These are phyloP conservation scores for Pseudopodoces humilis DNA, from an alignment of 2,113 vertebrate species.

Conservation along the genomic window DNA sequence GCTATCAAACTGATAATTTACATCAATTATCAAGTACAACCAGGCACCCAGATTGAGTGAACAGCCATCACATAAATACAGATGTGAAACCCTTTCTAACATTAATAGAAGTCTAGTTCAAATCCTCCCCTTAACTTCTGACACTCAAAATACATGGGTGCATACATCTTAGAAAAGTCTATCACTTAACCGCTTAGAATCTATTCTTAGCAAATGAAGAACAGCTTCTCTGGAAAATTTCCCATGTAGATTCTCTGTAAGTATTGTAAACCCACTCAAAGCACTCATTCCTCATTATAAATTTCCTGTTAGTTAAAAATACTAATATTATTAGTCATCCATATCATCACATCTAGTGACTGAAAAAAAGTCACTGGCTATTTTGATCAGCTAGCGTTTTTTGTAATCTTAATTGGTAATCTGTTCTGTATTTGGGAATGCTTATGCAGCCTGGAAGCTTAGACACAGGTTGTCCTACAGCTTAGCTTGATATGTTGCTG, in stretches of 20 bases:
- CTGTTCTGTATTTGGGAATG: background rate
- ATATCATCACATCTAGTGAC: rapidly evolving
- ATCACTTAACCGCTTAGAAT: background rate
- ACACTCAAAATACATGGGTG: background rate
- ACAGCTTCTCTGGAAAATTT: constrained; percentile 6
- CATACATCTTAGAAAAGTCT: background rate
- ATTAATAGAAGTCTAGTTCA: background rate
- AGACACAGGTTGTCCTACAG: background rate
- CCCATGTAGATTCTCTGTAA: background rate
- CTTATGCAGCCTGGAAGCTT: background rate
- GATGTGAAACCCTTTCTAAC: background rate
- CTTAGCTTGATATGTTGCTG: background rate
- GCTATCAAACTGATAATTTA: background rate
- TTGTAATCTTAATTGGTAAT: background rate
- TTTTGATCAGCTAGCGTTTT: background rate
- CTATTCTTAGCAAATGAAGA: constrained; percentile 35
- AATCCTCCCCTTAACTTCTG: background rate
- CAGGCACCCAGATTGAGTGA: background rate
- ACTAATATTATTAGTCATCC: background rate
- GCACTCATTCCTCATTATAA: background rate
- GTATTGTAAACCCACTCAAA: background rate
- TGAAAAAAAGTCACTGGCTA: background rate
- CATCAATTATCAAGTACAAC: background rate
- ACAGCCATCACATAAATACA: background rate
- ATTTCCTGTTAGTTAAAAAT: background rate